phyloP scores from a whole-genome alignment of 2,113 vertebrate genomes.

The Theristicus caerulescens region DNA sequence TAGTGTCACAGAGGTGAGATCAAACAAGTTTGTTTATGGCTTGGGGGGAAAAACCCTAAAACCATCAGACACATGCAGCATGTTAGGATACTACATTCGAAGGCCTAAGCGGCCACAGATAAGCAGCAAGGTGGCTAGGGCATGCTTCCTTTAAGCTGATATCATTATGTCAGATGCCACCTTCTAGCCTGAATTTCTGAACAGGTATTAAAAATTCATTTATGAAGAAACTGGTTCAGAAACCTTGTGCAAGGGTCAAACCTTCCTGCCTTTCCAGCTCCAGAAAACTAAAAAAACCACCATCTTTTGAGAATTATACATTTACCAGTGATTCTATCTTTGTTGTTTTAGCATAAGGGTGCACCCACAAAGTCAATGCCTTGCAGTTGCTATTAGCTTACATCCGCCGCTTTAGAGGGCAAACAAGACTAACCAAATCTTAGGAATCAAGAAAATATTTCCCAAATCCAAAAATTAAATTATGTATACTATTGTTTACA shows the following conservation, averaged over 20 bases:
- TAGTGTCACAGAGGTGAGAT: background rate
- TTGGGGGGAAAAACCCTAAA: no score
- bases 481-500: background rate
- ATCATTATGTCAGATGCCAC: background rate
- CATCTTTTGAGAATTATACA: background rate
- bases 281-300: background rate
- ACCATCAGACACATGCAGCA: background rate
- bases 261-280: background rate
- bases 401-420: background rate
- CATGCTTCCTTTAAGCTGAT: background rate
- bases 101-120: background rate
- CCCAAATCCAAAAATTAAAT: background rate
- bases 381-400: background rate
- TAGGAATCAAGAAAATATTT: background rate
- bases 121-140: background rate
- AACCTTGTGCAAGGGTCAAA: background rate
- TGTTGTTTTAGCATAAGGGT: background rate
- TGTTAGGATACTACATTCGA: background rate
- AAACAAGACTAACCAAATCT: background rate
- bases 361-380: background rate
- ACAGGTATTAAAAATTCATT: background rate
- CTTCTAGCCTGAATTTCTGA: background rate
- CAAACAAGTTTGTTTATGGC: no score
- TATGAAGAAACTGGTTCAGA: background rate
- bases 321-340: background rate